Percentiles rank a stretch among this genome's conserved stretches.
Conservation (phyloP, 2,797 vertebrate species). For the Huso huso region DNA sequence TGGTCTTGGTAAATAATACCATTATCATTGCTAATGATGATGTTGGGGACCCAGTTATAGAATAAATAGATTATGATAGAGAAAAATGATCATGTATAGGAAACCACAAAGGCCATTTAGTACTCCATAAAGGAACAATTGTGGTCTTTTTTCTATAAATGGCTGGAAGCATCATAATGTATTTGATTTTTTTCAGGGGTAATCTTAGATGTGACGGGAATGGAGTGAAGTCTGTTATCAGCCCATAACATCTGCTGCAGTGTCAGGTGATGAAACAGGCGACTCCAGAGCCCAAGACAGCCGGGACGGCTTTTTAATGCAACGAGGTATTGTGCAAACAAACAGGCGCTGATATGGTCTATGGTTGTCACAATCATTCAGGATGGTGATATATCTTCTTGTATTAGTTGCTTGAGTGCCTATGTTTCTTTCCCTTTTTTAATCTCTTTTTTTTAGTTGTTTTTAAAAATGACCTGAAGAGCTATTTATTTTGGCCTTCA, state of each 20-base stretch:
- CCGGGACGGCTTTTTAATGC: constrained; percentile 89
- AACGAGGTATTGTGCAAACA: constrained; percentile 96
- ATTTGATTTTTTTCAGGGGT: constrained; percentile 81
- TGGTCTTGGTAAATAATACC: constrained; percentile 69
- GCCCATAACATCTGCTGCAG: constrained; percentile 94
- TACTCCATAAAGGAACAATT: constrained; percentile 36
- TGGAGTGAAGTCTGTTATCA: constrained; percentile 86
- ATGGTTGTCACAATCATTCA: constrained; percentile 98
- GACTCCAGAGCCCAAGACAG: constrained; percentile 67
- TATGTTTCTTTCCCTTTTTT: constrained; percentile 53
- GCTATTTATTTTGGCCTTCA: constrained; percentile 7
- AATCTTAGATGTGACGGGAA: constrained; percentile 89
- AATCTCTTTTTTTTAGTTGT: constrained; percentile 32
- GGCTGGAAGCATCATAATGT: constrained; percentile 71
- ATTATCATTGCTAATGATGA: constrained; percentile 71
- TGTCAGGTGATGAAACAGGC: constrained; percentile 97
- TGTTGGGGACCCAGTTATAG: constrained; percentile 57
- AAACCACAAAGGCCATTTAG: constrained; percentile 60
- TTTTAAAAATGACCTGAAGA: constrained; percentile 9
- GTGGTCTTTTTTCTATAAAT: constrained; percentile 45
- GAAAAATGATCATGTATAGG: constrained; percentile 54
- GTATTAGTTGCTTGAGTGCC: constrained; percentile 66
- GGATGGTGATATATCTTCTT: constrained; percentile 90
- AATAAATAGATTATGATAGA: constrained; percentile 64
- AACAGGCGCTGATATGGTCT: constrained; percentile 96